These are phyloP conservation scores for Enteromius thamalakanensis DNA, from an alignment of 2,797 vertebrate genomes.

Conservation along the genomic window DNA sequence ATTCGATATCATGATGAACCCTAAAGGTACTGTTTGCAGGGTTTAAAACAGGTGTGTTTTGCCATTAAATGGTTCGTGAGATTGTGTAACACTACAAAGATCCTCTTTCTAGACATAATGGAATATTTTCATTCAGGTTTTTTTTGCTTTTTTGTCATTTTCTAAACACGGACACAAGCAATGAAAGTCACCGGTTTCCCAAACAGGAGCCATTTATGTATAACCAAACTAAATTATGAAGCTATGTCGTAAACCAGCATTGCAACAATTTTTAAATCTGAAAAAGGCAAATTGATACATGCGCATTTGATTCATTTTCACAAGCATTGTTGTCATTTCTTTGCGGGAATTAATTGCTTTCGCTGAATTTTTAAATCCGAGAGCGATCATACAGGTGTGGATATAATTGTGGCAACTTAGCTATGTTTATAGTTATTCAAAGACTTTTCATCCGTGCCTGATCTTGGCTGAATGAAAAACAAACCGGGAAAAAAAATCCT, in stretches of 20 bases:
- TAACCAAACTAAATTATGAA: not conserved
- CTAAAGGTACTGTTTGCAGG: not conserved
- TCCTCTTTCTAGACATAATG: not conserved
- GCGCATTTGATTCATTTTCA: too few species aligned
- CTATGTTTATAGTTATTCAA: too few species aligned
- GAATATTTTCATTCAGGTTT: not conserved
- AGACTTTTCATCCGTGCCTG: too few species aligned
- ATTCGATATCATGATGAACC: not conserved
- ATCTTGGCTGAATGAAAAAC: too few species aligned
- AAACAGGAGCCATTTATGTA: not conserved
- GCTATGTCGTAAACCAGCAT: not conserved
- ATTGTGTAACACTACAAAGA: not conserved
- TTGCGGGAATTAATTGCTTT: too few species aligned
- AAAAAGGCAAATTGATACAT: not conserved
- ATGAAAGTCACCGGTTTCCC: not conserved
- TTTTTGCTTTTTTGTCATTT: not conserved
- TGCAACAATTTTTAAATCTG: not conserved
- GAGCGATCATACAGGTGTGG: too few species aligned
- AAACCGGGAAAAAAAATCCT: too few species aligned
- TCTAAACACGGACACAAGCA: not conserved
- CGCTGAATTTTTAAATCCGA: too few species aligned
- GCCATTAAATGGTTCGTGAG: not conserved
- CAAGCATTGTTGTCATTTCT: too few species aligned
- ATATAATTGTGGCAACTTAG: too few species aligned
- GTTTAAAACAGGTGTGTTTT: not conserved